Evolutionary conservation across 2,797 vertebrate genomes (phyloP).

Genomic region (Anniella stebbinsi): DNA sequence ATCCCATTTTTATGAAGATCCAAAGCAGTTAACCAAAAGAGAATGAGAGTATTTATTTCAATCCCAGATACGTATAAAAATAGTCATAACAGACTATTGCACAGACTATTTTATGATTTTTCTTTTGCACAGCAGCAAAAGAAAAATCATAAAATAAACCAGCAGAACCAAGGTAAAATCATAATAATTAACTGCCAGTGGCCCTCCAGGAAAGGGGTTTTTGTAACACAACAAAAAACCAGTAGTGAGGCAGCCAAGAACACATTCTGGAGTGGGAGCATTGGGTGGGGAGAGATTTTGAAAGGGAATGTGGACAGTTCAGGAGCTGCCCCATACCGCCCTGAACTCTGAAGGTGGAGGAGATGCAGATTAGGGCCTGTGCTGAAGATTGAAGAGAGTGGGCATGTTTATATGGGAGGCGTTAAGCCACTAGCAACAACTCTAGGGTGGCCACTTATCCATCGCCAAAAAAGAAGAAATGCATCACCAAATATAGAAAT

Average conservation of each 20-base stretch:
- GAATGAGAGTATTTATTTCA: not conserved
- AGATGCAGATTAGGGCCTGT: too few species aligned
- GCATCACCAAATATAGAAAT: not conserved
- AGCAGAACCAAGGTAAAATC: not conserved
- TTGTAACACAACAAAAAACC: not conserved
- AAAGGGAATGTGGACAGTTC: not conserved
- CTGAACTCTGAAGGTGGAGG: not conserved
- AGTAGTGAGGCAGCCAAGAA: not conserved
- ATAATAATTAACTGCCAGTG: not conserved
- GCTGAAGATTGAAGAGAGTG: not conserved
- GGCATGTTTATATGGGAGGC: not conserved
- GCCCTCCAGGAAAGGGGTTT: not conserved
- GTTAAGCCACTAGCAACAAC: not conserved
- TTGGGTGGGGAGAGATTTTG: not conserved
- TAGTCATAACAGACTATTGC: not conserved
- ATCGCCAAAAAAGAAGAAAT: not conserved
- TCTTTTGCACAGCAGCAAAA: not conserved
- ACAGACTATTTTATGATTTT: too few species aligned
- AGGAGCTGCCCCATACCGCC: not conserved
- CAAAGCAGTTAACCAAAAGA: not conserved
- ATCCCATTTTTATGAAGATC: not conserved
- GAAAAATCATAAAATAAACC: not conserved
- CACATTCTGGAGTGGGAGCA: not conserved
- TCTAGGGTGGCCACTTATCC: too few species aligned
- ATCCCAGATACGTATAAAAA: not conserved